These are phyloP conservation scores for Peromyscus eremicus DNA, from an alignment of 2,797 vertebrate species.

Conservation along the genomic window DNA sequence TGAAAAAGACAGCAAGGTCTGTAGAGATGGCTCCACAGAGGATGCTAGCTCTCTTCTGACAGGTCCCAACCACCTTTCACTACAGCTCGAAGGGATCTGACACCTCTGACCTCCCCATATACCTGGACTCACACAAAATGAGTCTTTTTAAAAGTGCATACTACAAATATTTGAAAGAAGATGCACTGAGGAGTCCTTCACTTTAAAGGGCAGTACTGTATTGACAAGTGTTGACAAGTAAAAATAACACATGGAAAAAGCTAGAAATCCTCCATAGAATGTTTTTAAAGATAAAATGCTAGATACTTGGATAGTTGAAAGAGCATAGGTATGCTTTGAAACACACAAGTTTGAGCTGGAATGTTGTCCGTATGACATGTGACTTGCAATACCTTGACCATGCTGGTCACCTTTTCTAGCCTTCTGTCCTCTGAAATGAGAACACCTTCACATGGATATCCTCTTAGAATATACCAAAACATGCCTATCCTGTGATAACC, in stretches of 20 bases:
- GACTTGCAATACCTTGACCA: neutral
- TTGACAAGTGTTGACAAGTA: conserved; percentile 7
- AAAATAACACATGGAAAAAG: neutral
- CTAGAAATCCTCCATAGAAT: neutral
- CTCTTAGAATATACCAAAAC: neutral
- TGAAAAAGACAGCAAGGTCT: neutral
- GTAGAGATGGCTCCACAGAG: neutral
- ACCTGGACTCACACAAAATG: neutral
- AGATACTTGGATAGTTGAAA: neutral
- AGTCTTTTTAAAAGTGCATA: neutral
- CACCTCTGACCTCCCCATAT: neutral
- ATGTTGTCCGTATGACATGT: neutral
- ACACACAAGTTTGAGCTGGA: neutral
- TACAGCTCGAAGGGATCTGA: neutral
- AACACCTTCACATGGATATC: neutral
- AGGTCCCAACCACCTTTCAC: neutral
- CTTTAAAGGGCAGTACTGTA: neutral
- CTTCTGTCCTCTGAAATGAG: conserved; percentile 1
- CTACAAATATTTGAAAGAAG: neutral
- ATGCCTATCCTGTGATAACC: neutral
- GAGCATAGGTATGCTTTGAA: neutral
- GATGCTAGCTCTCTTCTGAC: neutral
- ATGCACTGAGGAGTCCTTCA: neutral
- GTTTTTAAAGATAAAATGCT: neutral
- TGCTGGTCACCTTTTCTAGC: neutral